Evolutionary conservation across 2,113 vertebrate genomes (phyloP), one percentile per base, ranked within the genome.

Genomic region (Laterallus jamaicensis): DNA sequence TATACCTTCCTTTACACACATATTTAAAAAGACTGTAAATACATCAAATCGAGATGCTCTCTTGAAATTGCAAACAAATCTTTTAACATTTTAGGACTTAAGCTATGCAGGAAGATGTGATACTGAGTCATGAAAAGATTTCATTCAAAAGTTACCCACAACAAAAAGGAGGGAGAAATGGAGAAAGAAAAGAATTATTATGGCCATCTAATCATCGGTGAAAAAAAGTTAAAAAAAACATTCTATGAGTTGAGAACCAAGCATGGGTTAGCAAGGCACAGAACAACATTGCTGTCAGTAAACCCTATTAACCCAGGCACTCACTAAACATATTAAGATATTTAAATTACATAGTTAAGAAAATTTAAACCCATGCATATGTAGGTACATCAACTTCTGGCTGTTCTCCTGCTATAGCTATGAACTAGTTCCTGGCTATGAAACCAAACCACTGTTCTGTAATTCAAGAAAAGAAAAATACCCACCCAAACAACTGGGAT

Each of bases 1-100:
- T 7, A 1, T 64, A 68, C 16, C 47, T 86, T 31, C 15, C 9
- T 58, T 47, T 50, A 73, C 0, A 2, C 15, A 50, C 5, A 2
- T 50, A 59, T 55, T 82, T 64, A 12, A 82, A 58, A 58, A 67
- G 29, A 42, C 31, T 50, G 42, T 40, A 69, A 90, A 69, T 31
- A 31, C 58, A 14, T 60, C 35, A 42, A 64, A 54, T 5, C 59
- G 42, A 64, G 82, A 78, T 59, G 22, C 16, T 60, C 44, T 76
- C 70, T 66, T 50, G 64, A 67, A 85, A 62, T 22, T 8, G 59
- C n/a, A 76, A 81, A 59, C 13, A 39, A 19, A 76, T 55, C 25
- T 67, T 87, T 63, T n/a, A 69, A 50, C 12, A 42, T 64, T 91
- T 78, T 59, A 91, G 66, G 31, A 55, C 11, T 66, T 62, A 37